Conservation (phyloP, 2,888 invertebrate genomes). For the Muschampia plurimacula region DNA sequence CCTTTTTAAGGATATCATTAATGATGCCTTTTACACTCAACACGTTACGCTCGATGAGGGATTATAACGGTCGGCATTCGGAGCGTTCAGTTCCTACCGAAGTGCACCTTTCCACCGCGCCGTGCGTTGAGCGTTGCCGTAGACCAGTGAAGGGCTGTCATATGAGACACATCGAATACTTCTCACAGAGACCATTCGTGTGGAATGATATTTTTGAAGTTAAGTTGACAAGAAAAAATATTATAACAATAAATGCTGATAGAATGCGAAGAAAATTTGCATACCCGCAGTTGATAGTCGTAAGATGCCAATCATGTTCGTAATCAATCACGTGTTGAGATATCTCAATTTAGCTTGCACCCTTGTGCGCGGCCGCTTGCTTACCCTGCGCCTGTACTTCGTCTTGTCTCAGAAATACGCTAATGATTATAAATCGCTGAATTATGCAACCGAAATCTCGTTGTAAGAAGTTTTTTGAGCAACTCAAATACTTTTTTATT, state of each 20-base stretch:
- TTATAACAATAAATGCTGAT: conserved; percentile 56
- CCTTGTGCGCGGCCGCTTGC: conserved; percentile 54
- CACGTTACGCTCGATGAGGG: conserved; percentile 77
- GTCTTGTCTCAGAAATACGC: conserved; percentile 60
- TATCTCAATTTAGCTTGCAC: conserved; percentile 79
- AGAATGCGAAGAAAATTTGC: conserved; percentile 65
- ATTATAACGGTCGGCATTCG: conserved; percentile 77
- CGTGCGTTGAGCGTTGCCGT: conserved; percentile 47
- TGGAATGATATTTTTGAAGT: conserved; percentile 70
- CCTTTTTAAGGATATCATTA: conserved; percentile 83
- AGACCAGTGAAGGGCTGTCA: conserved; percentile 81
- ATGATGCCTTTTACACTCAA: conserved; percentile 82
- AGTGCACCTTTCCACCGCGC: conserved; percentile 60
- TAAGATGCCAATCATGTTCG: conserved; percentile 73
- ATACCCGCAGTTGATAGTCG: conserved; percentile 65
- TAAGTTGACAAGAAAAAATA: conserved; percentile 58
- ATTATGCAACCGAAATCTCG: conserved; percentile 71
- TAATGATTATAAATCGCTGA: conserved; percentile 80
- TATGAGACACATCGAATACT: conserved; percentile 69
- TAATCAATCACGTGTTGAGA: conserved; percentile 81
- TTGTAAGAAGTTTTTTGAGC: conserved; percentile 57
- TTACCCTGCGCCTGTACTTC: conserved; percentile 56
- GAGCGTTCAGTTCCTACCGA: conserved; percentile 59
- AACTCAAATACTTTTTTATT: conserved; percentile 50
- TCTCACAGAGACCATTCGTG: conserved; percentile 71